Base-by-base conservation (phyloP, 2,113 vertebrate species). In the Cyprinodon variegatus region DNA sequence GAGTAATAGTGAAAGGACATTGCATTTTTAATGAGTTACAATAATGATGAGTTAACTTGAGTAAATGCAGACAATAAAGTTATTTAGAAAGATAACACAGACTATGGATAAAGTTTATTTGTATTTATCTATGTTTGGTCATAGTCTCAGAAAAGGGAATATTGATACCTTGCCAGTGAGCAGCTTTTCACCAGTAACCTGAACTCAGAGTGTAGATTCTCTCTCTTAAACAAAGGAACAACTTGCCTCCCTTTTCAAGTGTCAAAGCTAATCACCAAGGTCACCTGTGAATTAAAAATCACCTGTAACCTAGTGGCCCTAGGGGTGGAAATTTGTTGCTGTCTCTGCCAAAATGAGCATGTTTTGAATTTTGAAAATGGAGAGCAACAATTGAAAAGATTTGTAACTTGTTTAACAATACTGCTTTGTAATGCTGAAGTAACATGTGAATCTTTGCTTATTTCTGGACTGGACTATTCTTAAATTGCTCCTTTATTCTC, bases 171-270 rank as follows among this genome's bases (percentile, higher is more conserved):
- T 85, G 90, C 72, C 70, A 81, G 72, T 86, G 65, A 74, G 76
- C 82, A 71, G 73, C 68, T 76, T 66, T 72, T 74, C 72, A 77
- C 17, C 60, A 43, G 90, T 93, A 29, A 95, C 91, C 90, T 79
- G 92, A 94, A 77, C 48, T 41, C 36, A 62, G 59, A 74, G 68
- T 40, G 65, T 59, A 41, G 36, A 80, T 1, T 39, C 57, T 69
- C 68, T 3, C 10, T 39, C 46, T 79, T 66, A 84, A 82, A 85
- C 80, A 75, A 80, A 38, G 1, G 4, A 63, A 76, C 68, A 29
- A 74, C 50, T 9, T 57, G 50, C 5, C 50, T 20, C 50, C 17
- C 6, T 57, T 57, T 45, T 45, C 11, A 8, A 45, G 43, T 45
- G 43, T 45, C 43, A 45, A 11, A 10, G 43, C 43, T 45, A 2